Conservation (phyloP, 2,888 invertebrate species). For the Apamea monoglypha region DNA sequence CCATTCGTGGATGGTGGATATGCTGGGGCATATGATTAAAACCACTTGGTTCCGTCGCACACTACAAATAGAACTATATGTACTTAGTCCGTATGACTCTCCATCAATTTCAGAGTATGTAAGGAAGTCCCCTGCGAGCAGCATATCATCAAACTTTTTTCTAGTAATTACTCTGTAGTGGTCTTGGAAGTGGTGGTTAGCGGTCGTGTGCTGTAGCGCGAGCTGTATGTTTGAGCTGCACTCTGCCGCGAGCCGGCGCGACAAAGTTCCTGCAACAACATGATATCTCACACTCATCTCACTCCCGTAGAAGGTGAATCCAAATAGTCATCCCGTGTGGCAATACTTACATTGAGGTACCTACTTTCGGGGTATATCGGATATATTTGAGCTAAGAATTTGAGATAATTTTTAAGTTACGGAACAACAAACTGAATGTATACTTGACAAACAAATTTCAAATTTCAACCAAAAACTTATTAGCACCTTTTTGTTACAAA, state of each 20-base stretch:
- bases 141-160: slow-evolving; percentile 83
- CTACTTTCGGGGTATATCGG: neutral
- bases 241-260: slow-evolving; percentile 79
- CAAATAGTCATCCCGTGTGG: neutral
- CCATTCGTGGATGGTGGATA: neutral
- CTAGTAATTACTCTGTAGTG: slow-evolving; percentile 78
- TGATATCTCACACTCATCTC: neutral
- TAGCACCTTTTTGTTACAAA: neutral
- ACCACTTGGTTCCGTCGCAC: neutral
- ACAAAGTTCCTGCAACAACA: slow-evolving; percentile 75
- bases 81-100: slow-evolving; percentile 87
- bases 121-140: slow-evolving; percentile 83
- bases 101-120: slow-evolving; percentile 84
- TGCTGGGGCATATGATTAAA: neutral
- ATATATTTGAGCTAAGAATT: neutral
- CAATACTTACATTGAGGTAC: neutral
- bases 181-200: slow-evolving; percentile 72
- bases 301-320: neutral
- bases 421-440: neutral
- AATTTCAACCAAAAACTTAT: neutral
- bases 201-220: slow-evolving; percentile 82
- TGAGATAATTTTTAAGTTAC: neutral
- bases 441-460: neutral
- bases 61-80: neutral
- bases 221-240: slow-evolving; percentile 78